phyloP scores from a whole-genome alignment of 23 tunicate species.

The Halocynthia roretzi region DNA sequence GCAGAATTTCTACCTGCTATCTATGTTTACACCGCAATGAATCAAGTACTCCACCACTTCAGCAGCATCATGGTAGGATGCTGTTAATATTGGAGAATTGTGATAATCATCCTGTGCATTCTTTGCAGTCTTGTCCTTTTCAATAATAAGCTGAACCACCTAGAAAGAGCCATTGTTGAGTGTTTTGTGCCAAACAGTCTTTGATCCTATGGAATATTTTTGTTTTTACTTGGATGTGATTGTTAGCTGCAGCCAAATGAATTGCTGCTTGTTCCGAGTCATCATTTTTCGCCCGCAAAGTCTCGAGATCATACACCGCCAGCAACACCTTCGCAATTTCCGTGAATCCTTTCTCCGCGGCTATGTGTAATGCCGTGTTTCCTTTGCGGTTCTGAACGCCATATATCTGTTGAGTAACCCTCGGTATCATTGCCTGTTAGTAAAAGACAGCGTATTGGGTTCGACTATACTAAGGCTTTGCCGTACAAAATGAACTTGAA shows the following conservation, averaged over 20 bases:
- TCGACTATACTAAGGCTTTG: no score
- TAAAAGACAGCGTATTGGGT: no score
- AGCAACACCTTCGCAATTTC: conserved; percentile 13
- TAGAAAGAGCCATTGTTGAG: neutral
- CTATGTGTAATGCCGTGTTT: conserved; percentile 36
- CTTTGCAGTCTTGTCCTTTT: neutral
- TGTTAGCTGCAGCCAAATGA: conserved; percentile 18
- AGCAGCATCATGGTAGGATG: conserved; percentile 3
- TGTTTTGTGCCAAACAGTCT: neutral
- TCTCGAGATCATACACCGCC: neutral
- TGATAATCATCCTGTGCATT: conserved; percentile 11
- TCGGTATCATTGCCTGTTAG: neutral
- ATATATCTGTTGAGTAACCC: conserved; percentile 3
- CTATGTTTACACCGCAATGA: conserved; percentile 20
- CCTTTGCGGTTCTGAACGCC: conserved; percentile 12
- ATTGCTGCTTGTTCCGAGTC: conserved; percentile 16
- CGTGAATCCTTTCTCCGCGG: conserved; percentile 17
- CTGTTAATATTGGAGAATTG: conserved; percentile 28
- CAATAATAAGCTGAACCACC: conserved; percentile 12
- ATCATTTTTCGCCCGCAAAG: neutral
- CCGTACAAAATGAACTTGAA: no score
- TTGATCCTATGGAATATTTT: no score
- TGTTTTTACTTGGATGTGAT: conserved; percentile 5
- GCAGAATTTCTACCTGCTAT: conserved; percentile 12
- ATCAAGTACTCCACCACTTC: conserved; percentile 8